Evolutionary conservation across 1,140 invertebrate genomes (phyloP).

Genomic region (Gonatopus flavifemur): DNA sequence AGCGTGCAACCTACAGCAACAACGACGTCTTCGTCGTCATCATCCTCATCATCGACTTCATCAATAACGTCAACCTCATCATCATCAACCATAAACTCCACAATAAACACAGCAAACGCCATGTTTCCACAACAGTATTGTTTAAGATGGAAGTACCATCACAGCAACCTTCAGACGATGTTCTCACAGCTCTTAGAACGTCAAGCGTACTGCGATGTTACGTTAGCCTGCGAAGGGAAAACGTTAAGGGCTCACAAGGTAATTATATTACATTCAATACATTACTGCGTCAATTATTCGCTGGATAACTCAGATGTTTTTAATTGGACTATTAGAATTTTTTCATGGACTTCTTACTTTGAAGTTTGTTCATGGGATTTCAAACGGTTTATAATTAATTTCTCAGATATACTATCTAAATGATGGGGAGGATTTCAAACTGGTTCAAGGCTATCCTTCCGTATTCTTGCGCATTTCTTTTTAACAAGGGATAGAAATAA

Average conservation of each 20-base stretch:
- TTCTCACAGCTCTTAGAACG: constrained; percentile 84
- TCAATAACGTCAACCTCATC: constrained; percentile 4
- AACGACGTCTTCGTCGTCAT: constrained; percentile 29
- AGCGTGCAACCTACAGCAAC: constrained; percentile 29
- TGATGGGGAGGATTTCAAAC: no score
- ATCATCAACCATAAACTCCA: constrained; percentile 35
- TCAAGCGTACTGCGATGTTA: constrained; percentile 89
- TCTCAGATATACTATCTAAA: no score
- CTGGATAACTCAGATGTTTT: no score
- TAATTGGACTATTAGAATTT: no score
- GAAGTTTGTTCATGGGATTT: no score
- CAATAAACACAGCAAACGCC: constrained; percentile 45
- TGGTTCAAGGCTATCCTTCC: no score
- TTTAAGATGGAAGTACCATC: constrained; percentile 88
- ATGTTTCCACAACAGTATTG: constrained; percentile 87
- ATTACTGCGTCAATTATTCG: no score
- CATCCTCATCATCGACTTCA: constrained; percentile 3
- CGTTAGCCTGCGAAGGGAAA: constrained; percentile 85
- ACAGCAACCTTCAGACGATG: constrained; percentile 86
- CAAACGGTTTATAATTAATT: no score
- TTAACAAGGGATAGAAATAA: no score
- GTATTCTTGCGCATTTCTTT: no score
- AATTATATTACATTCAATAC: no score
- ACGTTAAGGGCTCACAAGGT: constrained; percentile 88
- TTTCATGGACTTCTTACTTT: no score